These are phyloP conservation scores for Germaria angustata DNA, from an alignment of 2,888 invertebrate genomes.

Conservation along the genomic window DNA sequence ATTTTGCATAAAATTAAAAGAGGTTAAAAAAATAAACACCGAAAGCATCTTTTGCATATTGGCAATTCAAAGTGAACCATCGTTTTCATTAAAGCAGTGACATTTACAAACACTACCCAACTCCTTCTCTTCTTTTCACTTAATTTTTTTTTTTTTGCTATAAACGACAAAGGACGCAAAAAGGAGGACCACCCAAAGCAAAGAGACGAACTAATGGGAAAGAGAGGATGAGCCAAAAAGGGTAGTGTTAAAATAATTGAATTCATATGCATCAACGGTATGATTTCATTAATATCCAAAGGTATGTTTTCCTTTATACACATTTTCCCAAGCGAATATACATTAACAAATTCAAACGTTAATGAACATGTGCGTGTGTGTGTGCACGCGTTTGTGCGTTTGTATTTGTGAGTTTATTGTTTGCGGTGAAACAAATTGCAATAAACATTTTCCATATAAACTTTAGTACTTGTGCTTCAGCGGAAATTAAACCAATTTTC, in stretches of 20 bases:
- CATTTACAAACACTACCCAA: conserved; percentile 62
- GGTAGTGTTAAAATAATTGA: conserved; percentile 77
- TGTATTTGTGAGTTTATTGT: conserved; percentile 6
- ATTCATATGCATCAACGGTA: conserved; percentile 78
- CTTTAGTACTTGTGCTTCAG: neutral
- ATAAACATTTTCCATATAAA: neutral
- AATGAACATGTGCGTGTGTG: neutral
- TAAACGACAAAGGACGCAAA: conserved; percentile 43
- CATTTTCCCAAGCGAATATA: neutral
- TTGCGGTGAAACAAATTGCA: conserved; percentile 63
- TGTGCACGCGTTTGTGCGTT: neutral
- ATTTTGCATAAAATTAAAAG: conserved; percentile 76
- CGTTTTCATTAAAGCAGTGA: conserved; percentile 73
- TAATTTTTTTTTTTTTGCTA: neutral
- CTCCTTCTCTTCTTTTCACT: no score
- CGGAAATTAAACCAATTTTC: conserved; percentile 60
- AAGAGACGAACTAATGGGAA: no score
- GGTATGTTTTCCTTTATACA: conserved; percentile 30
- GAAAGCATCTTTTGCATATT: conserved; percentile 35
- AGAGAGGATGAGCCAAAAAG: conserved; percentile 67
- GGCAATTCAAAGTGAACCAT: conserved; percentile 44
- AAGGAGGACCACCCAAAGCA: conserved; percentile 13
- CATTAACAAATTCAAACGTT: neutral
- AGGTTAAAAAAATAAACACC: conserved; percentile 64
- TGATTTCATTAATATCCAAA: conserved; percentile 66